Evolutionary conservation across 2,888 invertebrate genomes (phyloP).

Genomic region (Petrophora chlorosata): DNA sequence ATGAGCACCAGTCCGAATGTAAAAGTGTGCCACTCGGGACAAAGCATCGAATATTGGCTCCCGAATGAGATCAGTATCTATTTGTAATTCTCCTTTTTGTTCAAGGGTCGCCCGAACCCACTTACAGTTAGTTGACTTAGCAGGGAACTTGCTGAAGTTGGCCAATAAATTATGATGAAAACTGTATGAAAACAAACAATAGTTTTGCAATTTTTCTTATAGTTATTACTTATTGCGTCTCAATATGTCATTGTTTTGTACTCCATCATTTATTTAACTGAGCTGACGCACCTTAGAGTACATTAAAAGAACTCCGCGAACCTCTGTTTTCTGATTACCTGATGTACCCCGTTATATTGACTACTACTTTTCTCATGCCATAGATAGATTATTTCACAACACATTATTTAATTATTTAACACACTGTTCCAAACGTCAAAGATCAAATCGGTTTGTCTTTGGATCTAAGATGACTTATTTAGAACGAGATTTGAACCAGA

Average conservation of each 20-base stretch:
- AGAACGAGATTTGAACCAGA: too few species aligned
- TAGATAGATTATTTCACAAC: too few species aligned
- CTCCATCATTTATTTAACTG: too few species aligned
- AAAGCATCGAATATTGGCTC: slow-evolving; percentile 71
- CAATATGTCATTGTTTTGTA: neutral
- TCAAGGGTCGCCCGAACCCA: slow-evolving; percentile 39
- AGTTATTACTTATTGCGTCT: neutral
- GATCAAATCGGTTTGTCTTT: too few species aligned
- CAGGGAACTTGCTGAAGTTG: slow-evolving; percentile 27
- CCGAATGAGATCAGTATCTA: slow-evolving; percentile 62
- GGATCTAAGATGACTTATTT: too few species aligned
- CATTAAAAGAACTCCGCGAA: too few species aligned
- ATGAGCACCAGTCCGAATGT: slow-evolving; percentile 78
- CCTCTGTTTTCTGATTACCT: too few species aligned
- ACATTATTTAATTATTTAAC: too few species aligned
- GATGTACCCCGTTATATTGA: too few species aligned
- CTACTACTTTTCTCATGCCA: too few species aligned
- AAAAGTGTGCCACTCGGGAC: slow-evolving; percentile 69
- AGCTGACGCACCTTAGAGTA: too few species aligned
- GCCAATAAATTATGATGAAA: slow-evolving; percentile 23
- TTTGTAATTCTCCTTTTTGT: slow-evolving; percentile 58
- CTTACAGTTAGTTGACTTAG: slow-evolving; percentile 31
- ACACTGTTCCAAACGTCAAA: too few species aligned
- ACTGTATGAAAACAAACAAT: slow-evolving; percentile 14
- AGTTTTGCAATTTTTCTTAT: slow-evolving; percentile 1